Conservation (phyloP, 2,797 vertebrate species). For the Orientallactaga sibirica region DNA sequence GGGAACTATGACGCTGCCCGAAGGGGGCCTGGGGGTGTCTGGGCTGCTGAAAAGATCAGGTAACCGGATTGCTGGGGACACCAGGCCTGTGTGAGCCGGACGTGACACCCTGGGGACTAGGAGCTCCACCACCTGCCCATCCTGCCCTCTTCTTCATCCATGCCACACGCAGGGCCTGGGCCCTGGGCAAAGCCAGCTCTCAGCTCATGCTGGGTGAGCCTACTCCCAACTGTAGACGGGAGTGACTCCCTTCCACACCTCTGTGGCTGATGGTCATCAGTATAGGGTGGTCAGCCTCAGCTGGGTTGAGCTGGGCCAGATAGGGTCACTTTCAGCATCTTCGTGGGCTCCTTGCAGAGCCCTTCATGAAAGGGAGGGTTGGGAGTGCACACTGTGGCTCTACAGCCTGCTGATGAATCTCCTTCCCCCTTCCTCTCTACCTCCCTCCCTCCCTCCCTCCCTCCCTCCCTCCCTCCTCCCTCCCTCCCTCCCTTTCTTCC, state of each 20-base stretch:
- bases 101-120: no score
- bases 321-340: no score
- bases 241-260: fast-evolving
- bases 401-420: neutral
- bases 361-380: neutral
- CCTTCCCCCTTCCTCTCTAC: neutral
- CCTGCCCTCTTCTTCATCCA: no score
- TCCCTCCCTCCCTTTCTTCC: neutral
- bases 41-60: constrained; percentile 73
- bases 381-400: fast-evolving
- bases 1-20: constrained; percentile 64
- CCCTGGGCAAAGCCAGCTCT: neutral
- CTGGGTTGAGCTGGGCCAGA: no score
- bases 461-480: neutral
- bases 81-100: neutral
- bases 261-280: neutral
- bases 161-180: neutral
- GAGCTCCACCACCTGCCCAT: no score
- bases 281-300: no score
- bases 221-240: neutral
- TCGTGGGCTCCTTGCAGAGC: neutral
- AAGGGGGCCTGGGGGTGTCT: constrained; percentile 6
- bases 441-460: no score
- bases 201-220: neutral
- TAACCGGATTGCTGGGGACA: neutral